phyloP scores from a whole-genome alignment of 2,888 invertebrate genomes.

The Archips crataeganus region DNA sequence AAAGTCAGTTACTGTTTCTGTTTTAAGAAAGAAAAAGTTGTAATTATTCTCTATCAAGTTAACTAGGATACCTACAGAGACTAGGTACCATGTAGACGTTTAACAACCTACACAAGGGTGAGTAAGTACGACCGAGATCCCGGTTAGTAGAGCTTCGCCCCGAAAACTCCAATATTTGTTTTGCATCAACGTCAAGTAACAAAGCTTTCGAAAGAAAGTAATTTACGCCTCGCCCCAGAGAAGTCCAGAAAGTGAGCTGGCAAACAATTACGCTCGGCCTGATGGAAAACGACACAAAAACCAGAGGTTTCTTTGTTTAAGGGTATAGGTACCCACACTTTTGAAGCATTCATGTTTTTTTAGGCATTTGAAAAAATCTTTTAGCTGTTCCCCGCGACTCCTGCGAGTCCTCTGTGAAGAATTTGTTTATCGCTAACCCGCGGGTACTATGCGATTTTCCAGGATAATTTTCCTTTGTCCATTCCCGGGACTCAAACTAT shows the following conservation, averaged over 20 bases:
- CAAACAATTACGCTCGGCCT: slow-evolving; percentile 29
- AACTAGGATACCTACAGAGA: background rate
- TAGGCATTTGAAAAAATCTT: background rate
- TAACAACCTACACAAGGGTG: background rate
- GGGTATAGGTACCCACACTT: background rate
- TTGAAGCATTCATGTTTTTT: background rate
- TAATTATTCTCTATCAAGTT: background rate
- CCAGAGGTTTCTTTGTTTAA: slow-evolving; percentile 20
- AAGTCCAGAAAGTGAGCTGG: slow-evolving; percentile 37
- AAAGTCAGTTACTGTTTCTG: too few species aligned
- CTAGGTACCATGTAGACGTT: background rate
- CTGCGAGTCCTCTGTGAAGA: too few species aligned
- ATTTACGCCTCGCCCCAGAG: slow-evolving; percentile 27
- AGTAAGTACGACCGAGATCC: slow-evolving; percentile 7
- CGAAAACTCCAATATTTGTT: slow-evolving; percentile 40
- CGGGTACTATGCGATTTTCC: too few species aligned
- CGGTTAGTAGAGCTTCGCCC: slow-evolving; percentile 1
- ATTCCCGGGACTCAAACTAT: too few species aligned
- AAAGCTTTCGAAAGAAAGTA: slow-evolving; percentile 34
- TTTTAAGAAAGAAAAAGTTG: too few species aligned
- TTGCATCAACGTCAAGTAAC: slow-evolving; percentile 36
- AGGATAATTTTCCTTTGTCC: too few species aligned
- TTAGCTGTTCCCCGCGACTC: background rate
- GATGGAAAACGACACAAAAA: slow-evolving; percentile 27
- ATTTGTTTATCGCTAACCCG: too few species aligned